Base-by-base conservation (phyloP, 2,113 vertebrate species). In the Epinephelus moara region DNA sequence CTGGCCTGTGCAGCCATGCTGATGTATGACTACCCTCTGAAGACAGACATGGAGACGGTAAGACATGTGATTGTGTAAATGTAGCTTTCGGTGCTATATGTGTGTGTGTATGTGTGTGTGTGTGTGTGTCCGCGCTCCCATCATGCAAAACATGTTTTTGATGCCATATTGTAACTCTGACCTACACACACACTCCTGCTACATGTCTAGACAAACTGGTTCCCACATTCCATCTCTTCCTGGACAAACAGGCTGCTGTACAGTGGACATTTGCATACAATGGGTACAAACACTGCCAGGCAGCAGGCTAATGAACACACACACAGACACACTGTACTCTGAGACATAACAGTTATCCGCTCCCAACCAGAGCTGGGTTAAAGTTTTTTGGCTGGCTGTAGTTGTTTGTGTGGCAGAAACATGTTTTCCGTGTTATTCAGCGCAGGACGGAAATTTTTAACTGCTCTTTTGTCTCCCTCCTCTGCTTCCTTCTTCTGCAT, bases 21-120 rank as follows among this genome's bases (percentile, higher is more conserved):
- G 85, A 98, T 98, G 97, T 99, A 97, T 97, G 98, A 99, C 90
- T 97, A 96, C 71, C 97, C 98, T 92, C 95, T 97, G 91, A 98
- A 99, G 91, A 95, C 97, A 94, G 97, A 98, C 87, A 97, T 98
- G 96, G 97, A 99, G 81, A 95, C 97, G 97, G 98, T 99, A 94
- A 88, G 88, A 0, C 71, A 15, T 1, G 18, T 57, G 59, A 84
- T 17, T 84, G 57, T 75, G 68, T 78, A 47, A 79, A 62, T 82
- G 59, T 37, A 62, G 30, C 70, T 78, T 62, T 75, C 42, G 21
- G 40, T 77, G 60, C 8, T 13, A 25, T 25, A 7, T 14, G 7
- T 68, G 50, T 9, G 70, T 64, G 52, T 59, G 42, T 56, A 1
- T 52, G 23, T 47, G 50, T 64, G 81, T 33, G 49, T 27, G 2